These are phyloP conservation scores for Neodiprion virginianus DNA, from an alignment of 1,140 invertebrate species.

Conservation along the genomic window DNA sequence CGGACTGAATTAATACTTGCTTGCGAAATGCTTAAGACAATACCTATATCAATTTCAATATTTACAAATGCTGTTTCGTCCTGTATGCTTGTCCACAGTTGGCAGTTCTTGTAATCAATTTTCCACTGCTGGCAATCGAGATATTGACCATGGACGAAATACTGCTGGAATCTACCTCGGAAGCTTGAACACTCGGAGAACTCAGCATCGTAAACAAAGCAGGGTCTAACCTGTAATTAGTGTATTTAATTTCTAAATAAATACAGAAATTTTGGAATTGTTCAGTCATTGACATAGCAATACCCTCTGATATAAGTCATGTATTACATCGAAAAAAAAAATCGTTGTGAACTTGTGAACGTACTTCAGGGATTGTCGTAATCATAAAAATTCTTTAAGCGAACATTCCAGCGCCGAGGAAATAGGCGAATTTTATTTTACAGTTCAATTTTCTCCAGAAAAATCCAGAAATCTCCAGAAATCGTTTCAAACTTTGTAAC, in stretches of 20 bases:
- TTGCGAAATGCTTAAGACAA: conserved; percentile 11
- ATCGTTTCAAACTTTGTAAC: too few species aligned
- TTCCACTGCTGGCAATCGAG: conserved; percentile 82
- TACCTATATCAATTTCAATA: conserved; percentile 25
- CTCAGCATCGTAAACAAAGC: conserved; percentile 78
- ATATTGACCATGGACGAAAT: conserved; percentile 78
- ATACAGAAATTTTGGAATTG: too few species aligned
- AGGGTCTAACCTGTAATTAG: conserved; percentile 72
- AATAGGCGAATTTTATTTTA: too few species aligned
- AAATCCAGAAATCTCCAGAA: too few species aligned
- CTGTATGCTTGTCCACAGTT: conserved; percentile 68
- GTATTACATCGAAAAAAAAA: too few species aligned
- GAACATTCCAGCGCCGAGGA: too few species aligned
- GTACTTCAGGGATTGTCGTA: too few species aligned
- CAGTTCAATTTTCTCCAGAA: too few species aligned
- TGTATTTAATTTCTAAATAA: neutral
- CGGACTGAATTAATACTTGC: neutral
- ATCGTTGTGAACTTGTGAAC: too few species aligned
- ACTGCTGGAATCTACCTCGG: conserved; percentile 81
- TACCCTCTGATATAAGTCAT: too few species aligned
- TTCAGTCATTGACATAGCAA: too few species aligned
- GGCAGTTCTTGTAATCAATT: conserved; percentile 77
- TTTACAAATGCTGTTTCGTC: conserved; percentile 73
- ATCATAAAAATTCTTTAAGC: too few species aligned
- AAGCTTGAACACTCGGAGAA: conserved; percentile 79